These are phyloP conservation scores for Harlomillsia oculata DNA, from an alignment of 1,140 invertebrate species.

Conservation along the genomic window DNA sequence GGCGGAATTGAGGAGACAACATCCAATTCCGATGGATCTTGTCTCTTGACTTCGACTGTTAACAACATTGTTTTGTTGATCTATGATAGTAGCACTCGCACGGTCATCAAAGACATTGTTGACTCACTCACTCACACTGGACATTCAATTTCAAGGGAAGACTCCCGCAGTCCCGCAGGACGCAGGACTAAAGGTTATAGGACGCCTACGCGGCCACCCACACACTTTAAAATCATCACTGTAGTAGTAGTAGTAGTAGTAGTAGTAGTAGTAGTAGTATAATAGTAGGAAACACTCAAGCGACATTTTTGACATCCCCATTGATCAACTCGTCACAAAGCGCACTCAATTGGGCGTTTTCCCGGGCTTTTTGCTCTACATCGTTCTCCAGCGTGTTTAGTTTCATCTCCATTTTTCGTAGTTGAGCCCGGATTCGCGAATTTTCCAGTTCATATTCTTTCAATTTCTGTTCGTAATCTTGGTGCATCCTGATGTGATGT, in stretches of 20 bases:
- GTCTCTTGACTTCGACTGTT: too few species aligned
- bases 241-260: too few species aligned
- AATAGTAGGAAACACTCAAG: too few species aligned
- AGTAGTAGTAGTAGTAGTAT: too few species aligned
- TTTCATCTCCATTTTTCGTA: conserved; percentile 44
- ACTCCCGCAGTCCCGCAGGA: too few species aligned
- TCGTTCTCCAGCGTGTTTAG: conserved; percentile 41
- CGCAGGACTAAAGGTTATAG: too few species aligned
- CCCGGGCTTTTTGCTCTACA: conserved; percentile 44
- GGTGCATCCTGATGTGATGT: conserved; percentile 45
- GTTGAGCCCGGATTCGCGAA: conserved; percentile 41
- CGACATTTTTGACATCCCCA: conserved; percentile 20
- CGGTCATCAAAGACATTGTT: neutral
- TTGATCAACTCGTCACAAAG: conserved; percentile 48
- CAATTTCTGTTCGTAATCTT: conserved; percentile 41
- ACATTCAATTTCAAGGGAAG: too few species aligned
- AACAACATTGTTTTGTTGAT: neutral
- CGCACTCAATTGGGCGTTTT: conserved; percentile 44
- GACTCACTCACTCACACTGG: neutral
- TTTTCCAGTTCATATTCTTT: conserved; percentile 40
- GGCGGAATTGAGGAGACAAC: too few species aligned
- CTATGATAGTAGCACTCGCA: neutral
- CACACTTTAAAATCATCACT: too few species aligned
- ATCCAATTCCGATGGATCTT: too few species aligned
- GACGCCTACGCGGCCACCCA: too few species aligned